Evolutionary conservation across 2,113 vertebrate species (phyloP), one percentile per base, ranked within the genome.

Genomic region (Shinisaurus crocodilurus): DNA sequence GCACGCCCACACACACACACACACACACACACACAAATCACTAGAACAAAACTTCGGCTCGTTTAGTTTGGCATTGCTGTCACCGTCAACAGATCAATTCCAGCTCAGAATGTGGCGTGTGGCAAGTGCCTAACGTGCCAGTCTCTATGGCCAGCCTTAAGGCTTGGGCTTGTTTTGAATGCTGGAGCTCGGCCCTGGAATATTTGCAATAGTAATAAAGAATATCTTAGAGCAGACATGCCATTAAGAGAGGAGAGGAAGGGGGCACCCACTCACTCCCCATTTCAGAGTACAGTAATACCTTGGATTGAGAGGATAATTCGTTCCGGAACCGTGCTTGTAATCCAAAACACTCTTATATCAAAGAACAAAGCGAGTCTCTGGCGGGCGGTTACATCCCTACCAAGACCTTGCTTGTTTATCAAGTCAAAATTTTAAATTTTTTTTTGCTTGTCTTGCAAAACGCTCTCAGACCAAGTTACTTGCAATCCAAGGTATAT

Each of bases 11-110:
- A n/a, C n/a, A n/a, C n/a, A n/a, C n/a, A n/a, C n/a, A n/a, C 89
- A 81, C 92, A 82, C 84, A 65, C n/a, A 50, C 50, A 81, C 79
- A 54, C 48, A 81, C 34, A 82, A 93, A 91, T 74, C 84, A 37
- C 84, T 90, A 85, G 60, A 89, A 87, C 87, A 90, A 72, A 88
- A 48, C 92, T 88, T 90, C 50, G 91, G 86, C 86, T 95, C 76
- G 74, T 85, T 60, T 32, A 54, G 0, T 4, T 67, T 94, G 90
- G 89, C 90, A 40, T 86, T 90, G 29, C 34, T 92, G 27, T 37
- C 43, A 40, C 54, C 43, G 12, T 87, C 37, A 60, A 86, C 57
- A 40, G n/a, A 65, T 40, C 15, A 60, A 67, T 84, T 84, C 37
- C 23, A 32, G 60, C 40, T 77, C 27, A 63, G 40, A 63, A 77